phyloP scores from a whole-genome alignment of 2,888 invertebrate species.

The Ferrisia virgata region DNA sequence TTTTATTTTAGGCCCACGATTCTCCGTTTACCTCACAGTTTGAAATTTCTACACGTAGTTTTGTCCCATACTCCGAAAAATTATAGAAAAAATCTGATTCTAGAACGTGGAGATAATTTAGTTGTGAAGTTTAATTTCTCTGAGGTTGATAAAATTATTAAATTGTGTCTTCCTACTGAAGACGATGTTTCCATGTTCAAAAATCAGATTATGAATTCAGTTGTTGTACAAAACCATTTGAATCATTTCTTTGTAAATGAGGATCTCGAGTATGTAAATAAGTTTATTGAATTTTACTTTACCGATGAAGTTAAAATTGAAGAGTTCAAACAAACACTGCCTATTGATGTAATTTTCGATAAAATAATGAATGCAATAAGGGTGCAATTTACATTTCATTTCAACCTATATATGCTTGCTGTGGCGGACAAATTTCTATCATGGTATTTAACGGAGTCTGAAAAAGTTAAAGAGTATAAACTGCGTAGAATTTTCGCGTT shows the following conservation, averaged over 20 bases:
- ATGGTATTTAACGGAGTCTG: neutral
- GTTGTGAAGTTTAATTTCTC: neutral
- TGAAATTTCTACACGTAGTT: conserved; percentile 16
- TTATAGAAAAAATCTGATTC: neutral
- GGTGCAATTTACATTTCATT: neutral
- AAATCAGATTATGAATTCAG: neutral
- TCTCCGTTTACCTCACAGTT: conserved; percentile 27
- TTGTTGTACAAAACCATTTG: neutral
- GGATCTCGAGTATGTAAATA: neutral
- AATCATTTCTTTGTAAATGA: neutral
- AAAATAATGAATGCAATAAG: neutral
- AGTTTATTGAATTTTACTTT: neutral
- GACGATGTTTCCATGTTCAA: neutral
- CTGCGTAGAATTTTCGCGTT: neutral
- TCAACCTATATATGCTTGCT: neutral
- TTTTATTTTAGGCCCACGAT: conserved; percentile 41
- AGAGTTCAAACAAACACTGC: neutral
- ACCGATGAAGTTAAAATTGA: neutral
- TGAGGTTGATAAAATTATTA: neutral
- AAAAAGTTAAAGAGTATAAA: neutral
- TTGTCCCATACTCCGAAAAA: neutral
- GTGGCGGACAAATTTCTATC: neutral
- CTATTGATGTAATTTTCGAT: neutral
- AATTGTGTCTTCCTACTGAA: neutral
- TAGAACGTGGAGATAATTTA: neutral